Base-by-base conservation (phyloP, 2,888 invertebrate genomes). In the Conchocele bisecta region DNA sequence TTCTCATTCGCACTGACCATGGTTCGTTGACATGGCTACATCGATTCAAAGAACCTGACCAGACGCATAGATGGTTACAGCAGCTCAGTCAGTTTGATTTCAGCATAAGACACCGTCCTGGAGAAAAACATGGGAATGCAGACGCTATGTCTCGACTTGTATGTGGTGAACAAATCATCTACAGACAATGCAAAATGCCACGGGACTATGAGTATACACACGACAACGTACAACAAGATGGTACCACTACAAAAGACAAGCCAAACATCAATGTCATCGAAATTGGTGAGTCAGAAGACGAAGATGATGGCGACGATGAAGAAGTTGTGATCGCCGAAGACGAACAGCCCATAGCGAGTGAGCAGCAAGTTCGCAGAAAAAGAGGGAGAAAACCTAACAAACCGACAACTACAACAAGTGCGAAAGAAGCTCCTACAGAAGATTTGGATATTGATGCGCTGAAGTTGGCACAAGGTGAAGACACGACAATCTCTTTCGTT, bases 1-100 rank as follows among this genome's bases (percentile, higher is more conserved):
- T 78, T 46, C 35, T 66, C 0, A 26, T 81, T 3, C 17, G 79
- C 17, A 77, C 82, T 13, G 82, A 81, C 42, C 76, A 82, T 56
- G 39, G 50, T 1, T 72, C 79, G 4, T 57, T 79, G 1, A 28
- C 31, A 15, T 79, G 80, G 80, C 26, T 79, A 11, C 44, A 46
- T 5, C 54, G 53, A 1, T 70, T 78, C 28, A 76, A 71, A 28
- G 50, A 71, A 15, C 72, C 68, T 3, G 70, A 74, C 33, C 68
- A 68, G 48, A 24, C 63, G 3, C 57, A 59, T 17, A 24, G 74
- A 17, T 75, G 78, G 78, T 26, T 75, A 2, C 56, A 71, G 20
- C 59, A 65, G 20, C 42, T 72, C 3, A 66, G 59, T 35, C 44
- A 60, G 39, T 78, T 65, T 59, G 71, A 78, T 31, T 71, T 67